phyloP scores from a whole-genome alignment of 2,113 vertebrate genomes.

The Megaceryle maxima region DNA sequence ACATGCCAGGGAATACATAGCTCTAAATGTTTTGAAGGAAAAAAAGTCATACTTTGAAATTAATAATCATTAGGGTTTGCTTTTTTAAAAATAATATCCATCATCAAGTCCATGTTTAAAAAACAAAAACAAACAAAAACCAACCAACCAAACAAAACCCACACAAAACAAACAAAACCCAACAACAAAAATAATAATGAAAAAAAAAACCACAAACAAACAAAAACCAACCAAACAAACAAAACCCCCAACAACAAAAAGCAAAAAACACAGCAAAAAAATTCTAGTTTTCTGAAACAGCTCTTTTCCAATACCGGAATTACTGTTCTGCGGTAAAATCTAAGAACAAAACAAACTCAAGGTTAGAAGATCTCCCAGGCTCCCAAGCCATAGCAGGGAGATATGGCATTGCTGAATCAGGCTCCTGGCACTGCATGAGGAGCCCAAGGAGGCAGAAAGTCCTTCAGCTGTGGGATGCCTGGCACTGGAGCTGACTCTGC shows the following conservation, averaged over 20 bases:
- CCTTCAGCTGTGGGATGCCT: neutral
- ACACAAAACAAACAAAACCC: too few relatives aligned
- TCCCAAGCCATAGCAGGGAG: neutral
- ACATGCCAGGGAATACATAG: neutral
- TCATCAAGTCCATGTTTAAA: neutral
- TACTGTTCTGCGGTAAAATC: neutral
- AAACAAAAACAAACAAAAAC: neutral
- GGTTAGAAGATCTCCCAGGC: neutral
- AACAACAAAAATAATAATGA: too few relatives aligned
- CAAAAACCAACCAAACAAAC: too few relatives aligned
- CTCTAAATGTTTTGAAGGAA: neutral
- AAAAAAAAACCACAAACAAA: too few relatives aligned
- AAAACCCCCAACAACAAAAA: too few relatives aligned
- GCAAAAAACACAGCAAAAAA: too few relatives aligned
- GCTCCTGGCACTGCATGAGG: neutral
- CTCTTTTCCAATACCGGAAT: neutral
- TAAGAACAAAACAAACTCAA: neutral
- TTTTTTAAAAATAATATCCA: neutral
- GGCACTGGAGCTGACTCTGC: neutral
- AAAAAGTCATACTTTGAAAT: neutral
- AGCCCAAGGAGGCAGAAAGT: neutral
- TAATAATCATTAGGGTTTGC: rapidly evolving
- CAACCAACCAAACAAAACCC: neutral
- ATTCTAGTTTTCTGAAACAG: neutral
- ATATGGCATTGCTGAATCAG: neutral